Evolutionary conservation across 1,140 invertebrate species (phyloP), one percentile per base, ranked within the genome.

Genomic region (Pseudomyrmex flavicornis): DNA sequence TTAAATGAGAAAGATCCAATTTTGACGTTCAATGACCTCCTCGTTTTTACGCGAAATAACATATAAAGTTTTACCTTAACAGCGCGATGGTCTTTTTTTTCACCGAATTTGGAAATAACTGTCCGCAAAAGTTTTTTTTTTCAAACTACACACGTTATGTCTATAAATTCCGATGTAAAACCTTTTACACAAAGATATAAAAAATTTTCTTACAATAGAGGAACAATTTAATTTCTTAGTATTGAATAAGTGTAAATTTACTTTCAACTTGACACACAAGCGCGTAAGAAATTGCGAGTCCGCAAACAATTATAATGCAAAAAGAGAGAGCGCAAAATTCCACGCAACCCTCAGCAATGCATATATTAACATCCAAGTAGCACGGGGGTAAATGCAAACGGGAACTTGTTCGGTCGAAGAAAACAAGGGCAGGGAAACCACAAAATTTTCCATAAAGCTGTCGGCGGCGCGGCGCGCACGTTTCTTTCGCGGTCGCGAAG

Each of bases 401-500:
- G 17, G 17, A 68, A 66, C 50, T 77, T 56, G 63, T 46, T 56
- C 17, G n/a, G 35, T 35, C 17, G 62, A 59, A n/a, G 20, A 15
- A 59, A 58, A 79, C 54, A 70, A 80, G 54, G 22, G 59, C 46
- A 54, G 66, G 20, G 20, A 3, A 59, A 46, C 44, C 65, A 20
- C 52, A 70, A 56, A 72, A 72, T 80, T 80, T 80, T 72, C 56
- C 76, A 80, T 70, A 70, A 70, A 80, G 20, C 66, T 72, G 66
- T 72, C 76, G 54, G n/a, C 66, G 35, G 35, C 35, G 5, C 35
- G 5, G 35, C 35, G 35, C 35, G 54, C 35, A 35, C 61, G n/a
- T 65, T 83, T 44, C 20, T 59, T 35, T 20, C 62, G 50, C 26
- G 72, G 50, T 66, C 62, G 20, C 73, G 50, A 77, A 58, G 61